A percentile compares a stretch with the other conserved stretches of the same genome.
These are phyloP conservation scores for Phlogophora meticulosa DNA, from an alignment of 2,888 invertebrate species.

Conservation along the genomic window DNA sequence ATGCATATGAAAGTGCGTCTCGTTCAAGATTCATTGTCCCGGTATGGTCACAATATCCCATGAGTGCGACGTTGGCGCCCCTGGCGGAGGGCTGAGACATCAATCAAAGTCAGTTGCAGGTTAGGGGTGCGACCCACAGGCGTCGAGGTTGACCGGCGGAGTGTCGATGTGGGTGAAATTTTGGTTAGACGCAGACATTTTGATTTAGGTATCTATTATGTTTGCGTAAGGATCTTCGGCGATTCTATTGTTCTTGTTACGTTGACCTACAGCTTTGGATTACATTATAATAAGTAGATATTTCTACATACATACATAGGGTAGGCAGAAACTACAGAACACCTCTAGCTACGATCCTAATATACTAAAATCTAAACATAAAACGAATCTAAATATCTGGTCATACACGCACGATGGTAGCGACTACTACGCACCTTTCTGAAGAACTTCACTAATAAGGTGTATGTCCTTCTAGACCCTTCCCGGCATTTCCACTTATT, in stretches of 20 bases:
- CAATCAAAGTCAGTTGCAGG: slow-evolving; percentile 82
- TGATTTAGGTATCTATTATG: slow-evolving; percentile 7
- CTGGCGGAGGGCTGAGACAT: slow-evolving; percentile 69
- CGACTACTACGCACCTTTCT: too few species aligned
- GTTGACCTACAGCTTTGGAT: too few species aligned
- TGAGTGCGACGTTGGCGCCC: slow-evolving; percentile 65
- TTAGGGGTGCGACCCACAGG: slow-evolving; percentile 63
- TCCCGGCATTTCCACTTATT: too few species aligned
- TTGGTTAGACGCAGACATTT: slow-evolving; percentile 13
- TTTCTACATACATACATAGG: too few species aligned
- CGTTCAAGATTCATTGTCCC: slow-evolving; percentile 66
- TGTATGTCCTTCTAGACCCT: too few species aligned
- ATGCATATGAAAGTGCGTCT: slow-evolving; percentile 57
- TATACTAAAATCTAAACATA: too few species aligned
- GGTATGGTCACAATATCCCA: slow-evolving; percentile 62
- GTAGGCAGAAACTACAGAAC: too few species aligned
- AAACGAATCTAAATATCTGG: too few species aligned
- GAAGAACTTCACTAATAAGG: too few species aligned
- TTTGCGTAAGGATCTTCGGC: not conserved
- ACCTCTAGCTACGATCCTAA: too few species aligned
- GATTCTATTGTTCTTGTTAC: not conserved
- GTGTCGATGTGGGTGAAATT: slow-evolving; percentile 20
- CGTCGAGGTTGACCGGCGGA: slow-evolving; percentile 21
- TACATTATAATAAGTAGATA: too few species aligned
- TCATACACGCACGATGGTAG: too few species aligned